phyloP scores from a whole-genome alignment of 2,797 vertebrate genomes.

The Coranthus polyacanthus region DNA sequence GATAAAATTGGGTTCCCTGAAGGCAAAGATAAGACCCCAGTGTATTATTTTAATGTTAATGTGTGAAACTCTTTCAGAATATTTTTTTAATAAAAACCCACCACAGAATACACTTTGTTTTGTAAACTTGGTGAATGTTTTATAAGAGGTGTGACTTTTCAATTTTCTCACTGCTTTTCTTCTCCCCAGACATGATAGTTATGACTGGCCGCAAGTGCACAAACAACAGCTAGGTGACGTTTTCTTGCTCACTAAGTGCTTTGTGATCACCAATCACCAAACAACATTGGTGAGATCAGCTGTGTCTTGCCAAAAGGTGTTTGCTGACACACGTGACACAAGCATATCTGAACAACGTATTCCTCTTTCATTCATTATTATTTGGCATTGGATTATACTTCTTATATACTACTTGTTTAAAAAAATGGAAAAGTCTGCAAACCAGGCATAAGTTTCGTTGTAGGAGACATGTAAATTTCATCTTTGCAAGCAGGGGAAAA shows the following conservation, averaged over 20 bases:
- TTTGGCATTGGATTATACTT: not conserved
- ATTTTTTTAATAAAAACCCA: constrained; percentile 8
- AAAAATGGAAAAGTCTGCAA: not conserved
- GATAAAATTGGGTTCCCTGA: constrained; percentile 14
- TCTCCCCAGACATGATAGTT: constrained; percentile 14
- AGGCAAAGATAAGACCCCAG: constrained; percentile 4
- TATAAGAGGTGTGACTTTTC: not conserved
- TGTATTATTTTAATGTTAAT: constrained; percentile 8
- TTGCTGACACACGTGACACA: not conserved
- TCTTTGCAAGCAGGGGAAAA: constrained; percentile 1
- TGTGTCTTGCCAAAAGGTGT: not conserved
- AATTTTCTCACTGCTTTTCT: constrained; percentile 4
- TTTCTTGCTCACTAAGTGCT: not conserved
- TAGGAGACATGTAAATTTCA: constrained; percentile 12
- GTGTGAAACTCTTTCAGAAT: constrained; percentile 7
- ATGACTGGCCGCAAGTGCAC: not conserved
- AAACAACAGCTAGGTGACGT: constrained; percentile 1
- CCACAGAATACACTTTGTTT: too few species aligned
- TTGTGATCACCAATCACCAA: not conserved
- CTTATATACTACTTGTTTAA: not conserved
- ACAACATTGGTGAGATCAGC: not conserved
- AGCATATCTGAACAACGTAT: constrained; percentile 5
- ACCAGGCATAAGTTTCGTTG: not conserved
- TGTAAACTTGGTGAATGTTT: constrained; percentile 8
- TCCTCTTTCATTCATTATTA: not conserved